These are phyloP conservation scores for Agriotes lineatus DNA, from an alignment of 2,888 invertebrate species.

Conservation along the genomic window DNA sequence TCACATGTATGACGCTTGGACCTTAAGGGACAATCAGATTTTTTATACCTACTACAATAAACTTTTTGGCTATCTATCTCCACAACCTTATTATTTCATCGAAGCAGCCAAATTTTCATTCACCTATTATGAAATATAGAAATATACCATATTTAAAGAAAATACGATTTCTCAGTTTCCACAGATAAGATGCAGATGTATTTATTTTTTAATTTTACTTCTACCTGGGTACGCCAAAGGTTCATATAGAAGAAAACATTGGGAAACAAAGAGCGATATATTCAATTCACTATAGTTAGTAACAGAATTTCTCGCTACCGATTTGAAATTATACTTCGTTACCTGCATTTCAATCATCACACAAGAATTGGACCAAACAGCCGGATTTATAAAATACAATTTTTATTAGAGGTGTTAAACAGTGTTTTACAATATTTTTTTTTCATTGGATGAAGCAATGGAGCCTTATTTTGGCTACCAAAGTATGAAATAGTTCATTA, in stretches of 20 bases:
- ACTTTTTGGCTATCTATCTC: too few relatives aligned
- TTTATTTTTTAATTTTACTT: too few relatives aligned
- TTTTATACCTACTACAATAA: too few relatives aligned
- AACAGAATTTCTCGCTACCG: background rate
- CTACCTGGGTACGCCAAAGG: too few relatives aligned
- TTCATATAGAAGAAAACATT: background rate
- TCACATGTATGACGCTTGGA: too few relatives aligned
- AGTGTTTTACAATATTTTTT: conserved; percentile 9
- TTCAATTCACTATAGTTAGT: background rate
- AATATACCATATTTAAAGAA: too few relatives aligned
- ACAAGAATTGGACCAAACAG: background rate
- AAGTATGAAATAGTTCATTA: conserved; percentile 52
- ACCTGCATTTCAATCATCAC: background rate
- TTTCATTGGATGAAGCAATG: conserved; percentile 49
- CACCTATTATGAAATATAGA: too few relatives aligned
- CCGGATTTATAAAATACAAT: background rate
- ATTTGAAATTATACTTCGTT: background rate
- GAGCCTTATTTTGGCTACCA: conserved; percentile 49
- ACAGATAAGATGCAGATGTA: too few relatives aligned
- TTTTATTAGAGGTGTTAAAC: background rate
- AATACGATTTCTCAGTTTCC: too few relatives aligned
- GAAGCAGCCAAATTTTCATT: too few relatives aligned
- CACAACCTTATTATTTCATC: too few relatives aligned
- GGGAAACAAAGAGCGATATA: background rate
- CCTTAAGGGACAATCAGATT: too few relatives aligned